Evolutionary conservation across 1,140 invertebrate species (phyloP).

Genomic region (Heterodera schachtii): DNA sequence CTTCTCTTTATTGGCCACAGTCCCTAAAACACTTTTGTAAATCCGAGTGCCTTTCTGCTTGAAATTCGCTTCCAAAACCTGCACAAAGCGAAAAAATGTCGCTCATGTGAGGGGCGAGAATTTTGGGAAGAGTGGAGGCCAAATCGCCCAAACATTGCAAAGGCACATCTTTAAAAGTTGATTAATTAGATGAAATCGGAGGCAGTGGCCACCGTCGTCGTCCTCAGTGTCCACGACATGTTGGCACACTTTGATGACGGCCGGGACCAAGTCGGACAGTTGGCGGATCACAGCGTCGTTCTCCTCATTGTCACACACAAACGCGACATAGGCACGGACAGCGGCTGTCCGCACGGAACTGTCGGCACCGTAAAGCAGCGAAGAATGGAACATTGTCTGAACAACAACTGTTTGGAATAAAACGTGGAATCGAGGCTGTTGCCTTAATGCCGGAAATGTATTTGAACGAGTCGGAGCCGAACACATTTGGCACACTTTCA

Average conservation of each 20-base stretch:
- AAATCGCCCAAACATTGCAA: constrained; percentile 90
- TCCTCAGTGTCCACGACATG: constrained; percentile 69
- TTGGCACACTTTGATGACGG: constrained; percentile 72
- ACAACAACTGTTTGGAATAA: constrained; percentile 72
- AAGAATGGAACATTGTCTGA: constrained; percentile 59
- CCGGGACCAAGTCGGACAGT: constrained; percentile 81
- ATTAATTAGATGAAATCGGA: constrained; percentile 65
- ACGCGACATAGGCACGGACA: constrained; percentile 75
- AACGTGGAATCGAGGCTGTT: constrained; percentile 62
- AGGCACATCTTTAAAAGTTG: constrained; percentile 69
- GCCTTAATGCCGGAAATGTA: constrained; percentile 81
- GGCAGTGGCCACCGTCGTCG: constrained; percentile 86
- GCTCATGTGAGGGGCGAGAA: constrained; percentile 81
- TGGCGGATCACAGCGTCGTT: constrained; percentile 83
- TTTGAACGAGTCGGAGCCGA: constrained; percentile 89
- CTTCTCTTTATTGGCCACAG: constrained; percentile 76
- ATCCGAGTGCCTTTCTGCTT: neutral
- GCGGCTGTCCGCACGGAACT: constrained; percentile 66
- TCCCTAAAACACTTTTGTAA: constrained; percentile 47
- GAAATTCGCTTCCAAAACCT: neutral
- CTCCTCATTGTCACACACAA: constrained; percentile 86
- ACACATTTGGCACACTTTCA: constrained; percentile 89
- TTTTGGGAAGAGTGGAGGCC: constrained; percentile 88
- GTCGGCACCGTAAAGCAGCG: constrained; percentile 43
- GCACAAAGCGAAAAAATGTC: constrained; percentile 83